phyloP scores from a whole-genome alignment of 2,113 vertebrate genomes.

The Triplophysa dalaica region DNA sequence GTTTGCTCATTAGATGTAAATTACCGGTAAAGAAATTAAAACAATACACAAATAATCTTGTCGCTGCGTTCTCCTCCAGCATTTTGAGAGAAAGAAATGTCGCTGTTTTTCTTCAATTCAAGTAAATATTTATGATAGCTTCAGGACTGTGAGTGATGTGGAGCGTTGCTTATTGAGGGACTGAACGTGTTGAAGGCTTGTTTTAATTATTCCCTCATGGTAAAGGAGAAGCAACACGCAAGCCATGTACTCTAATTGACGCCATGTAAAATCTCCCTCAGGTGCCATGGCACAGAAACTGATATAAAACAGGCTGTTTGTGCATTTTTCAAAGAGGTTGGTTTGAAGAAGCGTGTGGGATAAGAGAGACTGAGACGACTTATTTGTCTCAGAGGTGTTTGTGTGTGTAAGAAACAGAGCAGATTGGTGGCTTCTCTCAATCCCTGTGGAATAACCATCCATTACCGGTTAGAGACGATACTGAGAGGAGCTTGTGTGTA shows the following conservation, averaged over 20 bases:
- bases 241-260: slow-evolving; percentile 43
- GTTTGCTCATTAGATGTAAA: slow-evolving; percentile 20
- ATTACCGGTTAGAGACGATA: slow-evolving; percentile 14
- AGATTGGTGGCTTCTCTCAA: slow-evolving; percentile 25
- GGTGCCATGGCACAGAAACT: slow-evolving; percentile 26
- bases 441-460: slow-evolving; percentile 48
- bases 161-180: slow-evolving; percentile 45
- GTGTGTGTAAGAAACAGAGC: slow-evolving; percentile 10
- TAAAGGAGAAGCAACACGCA: slow-evolving; percentile 42
- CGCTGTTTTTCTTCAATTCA: slow-evolving; percentile 28
- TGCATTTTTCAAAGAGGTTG: slow-evolving; percentile 34
- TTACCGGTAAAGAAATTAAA: slow-evolving; percentile 6
- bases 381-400: slow-evolving; percentile 41
- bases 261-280: slow-evolving; percentile 41
- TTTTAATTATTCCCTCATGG: slow-evolving; percentile 57
- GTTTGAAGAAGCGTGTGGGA: slow-evolving; percentile 55
- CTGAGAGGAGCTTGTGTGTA: slow-evolving; percentile 26
- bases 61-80: slow-evolving; percentile 20
- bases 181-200: slow-evolving; percentile 45
- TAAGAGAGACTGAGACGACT: slow-evolving; percentile 37
- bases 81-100: slow-evolving; percentile 32
- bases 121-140: slow-evolving; percentile 60
- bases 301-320: slow-evolving; percentile 32
- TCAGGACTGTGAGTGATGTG: slow-evolving; percentile 45
- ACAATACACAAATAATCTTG: slow-evolving; percentile 27